Evolutionary conservation across 1,140 invertebrate species (phyloP).

Genomic region (Sweltsa coloradensis): DNA sequence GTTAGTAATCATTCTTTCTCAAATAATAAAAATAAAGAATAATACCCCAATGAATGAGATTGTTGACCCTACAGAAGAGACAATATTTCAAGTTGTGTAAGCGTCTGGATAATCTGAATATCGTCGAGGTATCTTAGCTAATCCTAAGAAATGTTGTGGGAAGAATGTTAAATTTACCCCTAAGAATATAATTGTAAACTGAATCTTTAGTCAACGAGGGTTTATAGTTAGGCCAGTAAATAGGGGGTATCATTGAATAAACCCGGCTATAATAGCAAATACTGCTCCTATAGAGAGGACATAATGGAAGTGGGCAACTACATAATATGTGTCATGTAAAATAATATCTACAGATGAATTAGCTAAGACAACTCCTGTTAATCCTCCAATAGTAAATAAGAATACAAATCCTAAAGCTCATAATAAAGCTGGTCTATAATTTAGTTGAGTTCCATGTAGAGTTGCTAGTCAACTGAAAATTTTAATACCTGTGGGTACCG

Average conservation of each 20-base stretch:
- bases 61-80: slow-evolving; percentile 48
- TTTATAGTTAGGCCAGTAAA: slow-evolving; percentile 45
- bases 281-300: slow-evolving; percentile 54
- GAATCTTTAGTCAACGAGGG: slow-evolving; percentile 33
- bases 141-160: slow-evolving; percentile 62
- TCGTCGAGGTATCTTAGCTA: slow-evolving; percentile 57
- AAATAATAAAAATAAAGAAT: slow-evolving; percentile 40
- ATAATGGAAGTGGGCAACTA: slow-evolving; percentile 64
- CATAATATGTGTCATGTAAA: slow-evolving; percentile 64
- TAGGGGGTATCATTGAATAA: slow-evolving; percentile 51
- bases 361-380: slow-evolving; percentile 51
- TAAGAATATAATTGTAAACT: slow-evolving; percentile 4
- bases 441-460: slow-evolving; percentile 37
- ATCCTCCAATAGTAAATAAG: slow-evolving; percentile 48
- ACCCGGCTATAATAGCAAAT: slow-evolving; percentile 54
- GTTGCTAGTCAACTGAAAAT: slow-evolving; percentile 52
- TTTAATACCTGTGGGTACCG: slow-evolving; percentile 51
- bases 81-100: slow-evolving; percentile 46
- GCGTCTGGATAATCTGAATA: slow-evolving; percentile 58
- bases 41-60: slow-evolving; percentile 39
- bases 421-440: slow-evolving; percentile 37
- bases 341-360: slow-evolving; percentile 58
- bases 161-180: slow-evolving; percentile 52
- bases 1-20: slow-evolving; percentile 29
- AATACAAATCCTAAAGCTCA: slow-evolving; percentile 55